Conservation (phyloP, 2,797 vertebrate species). For the Pagetopsis macropterus region DNA sequence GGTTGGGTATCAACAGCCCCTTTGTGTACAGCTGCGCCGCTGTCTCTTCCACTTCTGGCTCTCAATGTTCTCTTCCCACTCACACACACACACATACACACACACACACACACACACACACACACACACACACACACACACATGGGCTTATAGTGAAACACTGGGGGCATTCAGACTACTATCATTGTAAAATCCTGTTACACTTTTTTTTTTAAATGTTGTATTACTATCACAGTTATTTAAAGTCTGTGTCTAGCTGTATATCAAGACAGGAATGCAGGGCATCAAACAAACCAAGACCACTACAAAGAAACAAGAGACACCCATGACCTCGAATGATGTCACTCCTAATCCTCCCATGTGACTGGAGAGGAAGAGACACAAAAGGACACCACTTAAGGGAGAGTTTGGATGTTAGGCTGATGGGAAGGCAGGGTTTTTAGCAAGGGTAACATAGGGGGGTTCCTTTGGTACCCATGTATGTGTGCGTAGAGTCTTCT, state of each 20-base stretch:
- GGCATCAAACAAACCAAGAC: slow-evolving; percentile 29
- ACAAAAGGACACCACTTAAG: slow-evolving; percentile 52
- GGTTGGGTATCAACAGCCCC: slow-evolving; percentile 66
- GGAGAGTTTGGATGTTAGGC: slow-evolving; percentile 14
- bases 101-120: neutral
- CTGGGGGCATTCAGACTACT: slow-evolving; percentile 53
- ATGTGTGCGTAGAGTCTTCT: slow-evolving; percentile 16
- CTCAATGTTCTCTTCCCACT: slow-evolving; percentile 57
- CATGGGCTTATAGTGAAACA: slow-evolving; percentile 62
- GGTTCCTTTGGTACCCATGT: slow-evolving; percentile 32
- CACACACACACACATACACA: slow-evolving; percentile 23
- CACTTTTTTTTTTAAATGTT: neutral
- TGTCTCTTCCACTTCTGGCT: slow-evolving; percentile 47
- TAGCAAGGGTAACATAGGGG: slow-evolving; percentile 32
- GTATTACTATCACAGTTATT: neutral
- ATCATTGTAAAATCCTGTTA: slow-evolving; percentile 25
- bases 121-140: slow-evolving; percentile 38
- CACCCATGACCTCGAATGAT: slow-evolving; percentile 56
- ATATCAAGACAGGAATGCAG: slow-evolving; percentile 31
- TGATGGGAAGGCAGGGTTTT: slow-evolving; percentile 8
- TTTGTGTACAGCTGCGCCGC: slow-evolving; percentile 80
- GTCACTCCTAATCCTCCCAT: slow-evolving; percentile 64
- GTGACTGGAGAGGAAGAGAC: slow-evolving; percentile 48
- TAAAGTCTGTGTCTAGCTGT: slow-evolving; percentile 12
- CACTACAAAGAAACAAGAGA: slow-evolving; percentile 38